Conservation (phyloP, 2,888 invertebrate species). For the Agriopis leucophaearia region DNA sequence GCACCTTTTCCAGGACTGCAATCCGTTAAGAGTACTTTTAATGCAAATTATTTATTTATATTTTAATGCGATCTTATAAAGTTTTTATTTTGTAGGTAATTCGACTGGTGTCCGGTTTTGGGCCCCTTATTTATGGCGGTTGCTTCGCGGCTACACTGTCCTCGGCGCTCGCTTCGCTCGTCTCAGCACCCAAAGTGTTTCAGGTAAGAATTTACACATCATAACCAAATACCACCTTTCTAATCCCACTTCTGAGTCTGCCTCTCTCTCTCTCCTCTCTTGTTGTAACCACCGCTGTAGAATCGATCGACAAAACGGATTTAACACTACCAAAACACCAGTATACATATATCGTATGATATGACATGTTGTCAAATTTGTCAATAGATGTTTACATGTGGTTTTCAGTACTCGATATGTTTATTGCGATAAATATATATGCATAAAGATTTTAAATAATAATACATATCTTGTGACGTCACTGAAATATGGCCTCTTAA, state of each 20-base stretch:
- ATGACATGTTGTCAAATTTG: too few relatives aligned
- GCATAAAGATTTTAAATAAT: too few relatives aligned
- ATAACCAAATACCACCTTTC: background rate
- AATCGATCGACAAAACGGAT: too few relatives aligned
- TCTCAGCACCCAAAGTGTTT: conserved; percentile 97
- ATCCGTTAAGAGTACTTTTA: background rate
- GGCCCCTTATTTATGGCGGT: conserved; percentile 97
- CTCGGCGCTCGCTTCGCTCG: conserved; percentile 97
- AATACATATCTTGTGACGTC: too few relatives aligned
- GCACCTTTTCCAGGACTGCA: background rate
- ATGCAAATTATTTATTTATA: conserved; percentile 7
- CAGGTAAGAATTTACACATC: conserved; percentile 82
- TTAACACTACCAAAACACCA: too few relatives aligned
- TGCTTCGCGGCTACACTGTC: conserved; percentile 99
- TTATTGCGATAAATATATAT: too few relatives aligned
- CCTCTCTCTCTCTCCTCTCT: too few relatives aligned
- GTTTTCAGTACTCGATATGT: too few relatives aligned
- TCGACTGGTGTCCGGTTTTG: conserved; percentile 93
- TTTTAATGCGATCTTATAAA: background rate
- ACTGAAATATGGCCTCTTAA: too few relatives aligned
- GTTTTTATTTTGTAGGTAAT: conserved; percentile 88
- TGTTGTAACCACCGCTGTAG: too few relatives aligned
- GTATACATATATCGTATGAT: too few relatives aligned
- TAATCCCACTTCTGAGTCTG: background rate
- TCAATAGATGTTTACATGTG: too few relatives aligned